Conservation (phyloP, 2,888 invertebrate genomes). For the Perithous albicinctus region DNA sequence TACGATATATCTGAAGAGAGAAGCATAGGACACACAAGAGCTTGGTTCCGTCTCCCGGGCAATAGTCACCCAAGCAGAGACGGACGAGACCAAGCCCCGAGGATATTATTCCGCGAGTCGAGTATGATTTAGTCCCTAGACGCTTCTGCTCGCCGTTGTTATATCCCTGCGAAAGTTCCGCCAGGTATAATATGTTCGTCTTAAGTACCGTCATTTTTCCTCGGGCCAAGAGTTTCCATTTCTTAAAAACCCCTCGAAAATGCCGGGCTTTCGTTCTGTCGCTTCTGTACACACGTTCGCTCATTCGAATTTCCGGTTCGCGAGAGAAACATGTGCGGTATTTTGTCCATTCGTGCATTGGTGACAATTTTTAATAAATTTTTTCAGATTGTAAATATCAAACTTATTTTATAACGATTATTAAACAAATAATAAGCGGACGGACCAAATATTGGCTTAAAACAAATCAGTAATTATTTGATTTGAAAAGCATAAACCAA, state of each 20-base stretch:
- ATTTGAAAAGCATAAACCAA: too few species aligned
- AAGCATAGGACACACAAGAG: constrained; percentile 4
- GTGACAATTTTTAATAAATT: too few species aligned
- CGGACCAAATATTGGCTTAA: too few species aligned
- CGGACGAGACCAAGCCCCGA: constrained; percentile 54
- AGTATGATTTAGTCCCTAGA: constrained; percentile 63
- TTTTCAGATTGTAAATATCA: too few species aligned
- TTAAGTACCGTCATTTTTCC: constrained; percentile 63
- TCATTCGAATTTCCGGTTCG: constrained; percentile 22
- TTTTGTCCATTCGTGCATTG: neutral
- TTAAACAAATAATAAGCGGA: too few species aligned
- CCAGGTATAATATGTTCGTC: constrained; percentile 62
- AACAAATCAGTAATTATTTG: too few species aligned
- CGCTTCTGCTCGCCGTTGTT: constrained; percentile 56
- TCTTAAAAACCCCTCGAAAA: constrained; percentile 34
- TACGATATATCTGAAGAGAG: constrained; percentile 14
- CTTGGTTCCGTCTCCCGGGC: constrained; percentile 38
- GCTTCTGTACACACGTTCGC: constrained; percentile 10
- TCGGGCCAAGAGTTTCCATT: constrained; percentile 50
- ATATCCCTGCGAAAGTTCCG: constrained; percentile 54
- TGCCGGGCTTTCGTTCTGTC: constrained; percentile 34
- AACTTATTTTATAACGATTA: too few species aligned
- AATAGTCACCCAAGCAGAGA: constrained; percentile 49
- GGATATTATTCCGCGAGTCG: constrained; percentile 62
- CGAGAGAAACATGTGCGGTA: neutral